These are phyloP conservation scores for Halichoerus grypus DNA, from an alignment of 2,113 vertebrate genomes.

Conservation along the genomic window DNA sequence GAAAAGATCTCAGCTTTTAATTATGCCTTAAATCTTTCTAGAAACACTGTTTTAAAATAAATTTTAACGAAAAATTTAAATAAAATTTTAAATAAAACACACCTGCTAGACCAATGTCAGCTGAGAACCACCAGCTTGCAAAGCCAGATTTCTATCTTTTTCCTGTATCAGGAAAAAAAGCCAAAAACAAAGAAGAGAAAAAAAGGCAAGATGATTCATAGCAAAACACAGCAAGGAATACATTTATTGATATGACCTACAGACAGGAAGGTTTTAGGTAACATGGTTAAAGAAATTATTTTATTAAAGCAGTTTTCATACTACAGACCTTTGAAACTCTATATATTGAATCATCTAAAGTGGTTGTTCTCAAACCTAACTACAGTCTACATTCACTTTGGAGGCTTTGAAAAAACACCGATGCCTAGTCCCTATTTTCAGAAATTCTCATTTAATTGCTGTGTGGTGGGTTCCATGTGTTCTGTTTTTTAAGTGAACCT, in stretches of 20 bases:
- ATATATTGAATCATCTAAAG: not conserved
- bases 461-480: not conserved
- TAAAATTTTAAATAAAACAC: not conserved
- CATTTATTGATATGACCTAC: not conserved
- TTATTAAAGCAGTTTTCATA: not conserved
- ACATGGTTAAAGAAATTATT: not conserved
- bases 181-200: not conserved
- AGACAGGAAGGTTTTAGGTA: not conserved
- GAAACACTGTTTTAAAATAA: not conserved
- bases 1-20: slow-evolving; percentile 21
- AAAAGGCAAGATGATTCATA: not conserved
- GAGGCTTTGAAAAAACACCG: not conserved
- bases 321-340: not conserved
- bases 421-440: not conserved
- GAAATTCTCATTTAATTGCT: not conserved
- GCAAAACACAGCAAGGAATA: slow-evolving; percentile 10
- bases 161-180: not conserved
- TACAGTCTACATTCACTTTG: not conserved
- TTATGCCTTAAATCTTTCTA: not conserved
- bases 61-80: not conserved
- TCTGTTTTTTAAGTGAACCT: not conserved
- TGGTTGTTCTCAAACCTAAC: not conserved
- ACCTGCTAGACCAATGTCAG: not conserved
- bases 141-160: not conserved
- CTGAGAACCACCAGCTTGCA: not conserved